Conservation (phyloP, 2,888 invertebrate genomes). For the Pandemis corylana region DNA sequence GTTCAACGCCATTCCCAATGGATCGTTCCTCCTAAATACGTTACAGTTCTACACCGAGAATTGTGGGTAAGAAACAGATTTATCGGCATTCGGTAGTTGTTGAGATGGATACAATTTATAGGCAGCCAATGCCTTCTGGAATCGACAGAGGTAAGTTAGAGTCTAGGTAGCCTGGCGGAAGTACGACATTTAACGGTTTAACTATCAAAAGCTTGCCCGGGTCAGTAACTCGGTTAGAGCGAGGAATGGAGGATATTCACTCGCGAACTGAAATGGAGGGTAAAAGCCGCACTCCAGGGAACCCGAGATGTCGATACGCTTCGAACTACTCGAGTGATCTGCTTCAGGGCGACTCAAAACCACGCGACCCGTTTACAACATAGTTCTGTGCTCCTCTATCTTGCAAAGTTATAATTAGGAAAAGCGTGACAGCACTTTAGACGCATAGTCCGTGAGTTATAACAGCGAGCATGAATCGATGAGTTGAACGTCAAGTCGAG, state of each 20-base stretch:
- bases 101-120: constrained; percentile 40
- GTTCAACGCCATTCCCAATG: background rate
- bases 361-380: constrained; percentile 11
- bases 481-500: constrained; percentile 27
- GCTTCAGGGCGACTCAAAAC: constrained; percentile 26
- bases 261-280: constrained; percentile 60
- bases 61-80: constrained; percentile 7
- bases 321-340: constrained; percentile 41
- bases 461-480: constrained; percentile 25
- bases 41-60: constrained; percentile 7
- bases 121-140: constrained; percentile 22
- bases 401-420: constrained; percentile 4
- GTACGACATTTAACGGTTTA: constrained; percentile 62
- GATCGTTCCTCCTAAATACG: background rate
- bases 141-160: constrained; percentile 43
- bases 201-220: constrained; percentile 71
- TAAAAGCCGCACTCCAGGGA: constrained; percentile 55
- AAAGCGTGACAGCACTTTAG: constrained; percentile 20
- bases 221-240: constrained; percentile 66
- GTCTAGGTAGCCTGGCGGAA: constrained; percentile 47
- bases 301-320: constrained; percentile 47
- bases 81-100: background rate
- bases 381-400: constrained; percentile 25
- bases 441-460: constrained; percentile 1
- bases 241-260: constrained; percentile 60